Conservation (phyloP, 1,140 invertebrate genomes). For the Nymphalis io region DNA sequence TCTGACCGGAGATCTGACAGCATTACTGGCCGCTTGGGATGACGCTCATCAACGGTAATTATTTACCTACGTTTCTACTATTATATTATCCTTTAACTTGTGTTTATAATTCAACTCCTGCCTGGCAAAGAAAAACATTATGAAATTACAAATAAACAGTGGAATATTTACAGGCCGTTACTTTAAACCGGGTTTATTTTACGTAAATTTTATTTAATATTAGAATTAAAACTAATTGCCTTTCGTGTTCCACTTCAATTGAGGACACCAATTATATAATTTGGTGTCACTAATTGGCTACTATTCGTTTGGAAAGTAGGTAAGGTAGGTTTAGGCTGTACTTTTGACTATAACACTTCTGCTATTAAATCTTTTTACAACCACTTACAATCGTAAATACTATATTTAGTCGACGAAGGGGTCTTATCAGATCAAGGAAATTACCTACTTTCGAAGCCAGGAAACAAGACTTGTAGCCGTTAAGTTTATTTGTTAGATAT, state of each 20-base stretch:
- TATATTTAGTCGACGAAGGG: too few species aligned
- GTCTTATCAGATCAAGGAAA: neutral
- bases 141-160: too few species aligned
- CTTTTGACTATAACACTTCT: neutral
- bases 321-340: neutral
- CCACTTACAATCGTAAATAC: too few species aligned
- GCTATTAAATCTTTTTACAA: neutral
- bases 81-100: too few species aligned
- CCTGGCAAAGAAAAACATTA: too few species aligned
- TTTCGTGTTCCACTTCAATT: slow-evolving; percentile 8
- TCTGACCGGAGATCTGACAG: slow-evolving; percentile 87
- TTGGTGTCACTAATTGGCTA: neutral
- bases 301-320: neutral
- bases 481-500: neutral
- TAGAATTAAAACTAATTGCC: neutral
- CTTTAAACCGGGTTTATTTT: neutral
- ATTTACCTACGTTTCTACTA: neutral
- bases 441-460: neutral
- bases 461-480: neutral
- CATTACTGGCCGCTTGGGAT: slow-evolving; percentile 89
- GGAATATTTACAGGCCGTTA: too few species aligned
- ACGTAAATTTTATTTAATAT: neutral
- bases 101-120: too few species aligned
- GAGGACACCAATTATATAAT: slow-evolving; percentile 1
- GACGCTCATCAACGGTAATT: slow-evolving; percentile 87